Percentiles rank a stretch among this genome's conserved stretches.
These are phyloP conservation scores for Oeneis ivallda DNA, from an alignment of 2,888 invertebrate species.

Conservation along the genomic window DNA sequence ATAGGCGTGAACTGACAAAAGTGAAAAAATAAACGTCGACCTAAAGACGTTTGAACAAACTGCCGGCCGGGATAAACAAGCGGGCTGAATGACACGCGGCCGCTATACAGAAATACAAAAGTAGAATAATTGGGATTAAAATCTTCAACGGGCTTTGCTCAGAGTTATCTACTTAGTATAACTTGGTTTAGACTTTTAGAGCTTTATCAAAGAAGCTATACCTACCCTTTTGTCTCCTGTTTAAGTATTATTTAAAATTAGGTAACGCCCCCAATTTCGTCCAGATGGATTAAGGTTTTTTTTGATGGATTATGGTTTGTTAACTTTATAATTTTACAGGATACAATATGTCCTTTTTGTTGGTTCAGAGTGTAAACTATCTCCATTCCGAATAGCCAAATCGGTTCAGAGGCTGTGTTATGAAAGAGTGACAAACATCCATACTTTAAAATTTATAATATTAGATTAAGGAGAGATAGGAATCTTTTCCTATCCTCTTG, in stretches of 20 bases:
- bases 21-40: slow-evolving; percentile 29
- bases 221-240: not conserved
- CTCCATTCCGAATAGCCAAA: too few relatives aligned
- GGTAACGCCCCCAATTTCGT: too few relatives aligned
- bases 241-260: not conserved
- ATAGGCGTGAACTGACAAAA: slow-evolving; percentile 29
- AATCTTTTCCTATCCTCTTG: too few relatives aligned
- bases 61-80: slow-evolving; percentile 21
- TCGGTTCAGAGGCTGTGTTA: too few relatives aligned
- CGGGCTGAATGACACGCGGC: slow-evolving; percentile 10
- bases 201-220: not conserved
- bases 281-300: too few relatives aligned
- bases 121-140: slow-evolving; percentile 10
- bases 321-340: too few relatives aligned
- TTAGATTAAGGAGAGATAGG: too few relatives aligned
- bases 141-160: slow-evolving; percentile 9
- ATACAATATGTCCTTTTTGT: too few relatives aligned
- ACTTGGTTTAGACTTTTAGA: not conserved
- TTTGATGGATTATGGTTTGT: too few relatives aligned
- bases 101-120: not conserved
- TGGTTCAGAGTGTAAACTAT: too few relatives aligned
- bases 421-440: too few relatives aligned
- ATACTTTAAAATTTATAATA: too few relatives aligned
- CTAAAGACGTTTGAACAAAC: slow-evolving; percentile 26
- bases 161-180: not conserved